phyloP scores from a whole-genome alignment of 30 jellyfish, hydroid and myxozoan genomes.

The Aurelia sp. region DNA sequence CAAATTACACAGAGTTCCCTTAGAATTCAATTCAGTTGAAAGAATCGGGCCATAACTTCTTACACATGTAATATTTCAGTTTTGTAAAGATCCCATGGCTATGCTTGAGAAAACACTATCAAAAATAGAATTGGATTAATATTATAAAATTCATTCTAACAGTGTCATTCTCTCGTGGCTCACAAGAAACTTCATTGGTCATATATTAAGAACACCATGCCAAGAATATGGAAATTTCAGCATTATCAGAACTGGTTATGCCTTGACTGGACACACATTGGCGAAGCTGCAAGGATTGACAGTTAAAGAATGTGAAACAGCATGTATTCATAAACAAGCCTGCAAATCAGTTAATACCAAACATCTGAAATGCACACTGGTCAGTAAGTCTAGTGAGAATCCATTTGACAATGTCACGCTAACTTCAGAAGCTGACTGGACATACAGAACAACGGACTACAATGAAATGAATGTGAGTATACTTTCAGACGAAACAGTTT shows the following conservation, averaged over 20 bases:
- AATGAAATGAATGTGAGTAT: background rate
- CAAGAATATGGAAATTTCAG: background rate
- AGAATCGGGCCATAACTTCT: too few species aligned
- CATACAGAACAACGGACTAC: background rate
- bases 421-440: background rate
- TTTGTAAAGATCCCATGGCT: too few species aligned
- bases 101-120: too few species aligned
- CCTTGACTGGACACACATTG: background rate
- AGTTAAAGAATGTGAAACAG: background rate
- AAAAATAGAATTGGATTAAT: too few species aligned
- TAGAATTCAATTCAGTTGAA: too few species aligned
- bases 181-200: background rate
- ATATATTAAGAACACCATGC: background rate
- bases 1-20: too few species aligned
- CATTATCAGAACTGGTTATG: background rate
- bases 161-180: too few species aligned
- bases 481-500: too few species aligned
- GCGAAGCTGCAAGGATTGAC: background rate
- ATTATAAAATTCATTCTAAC: too few species aligned
- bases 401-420: background rate
- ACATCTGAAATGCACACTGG: background rate
- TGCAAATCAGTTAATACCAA: constrained; percentile 1
- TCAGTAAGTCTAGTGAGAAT: background rate
- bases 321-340: background rate
- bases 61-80: too few species aligned